Percentiles rank a stretch among this genome's conserved stretches.
Evolutionary conservation across 2,797 vertebrate genomes (phyloP).

Genomic region (Oophaga sylvatica): DNA sequence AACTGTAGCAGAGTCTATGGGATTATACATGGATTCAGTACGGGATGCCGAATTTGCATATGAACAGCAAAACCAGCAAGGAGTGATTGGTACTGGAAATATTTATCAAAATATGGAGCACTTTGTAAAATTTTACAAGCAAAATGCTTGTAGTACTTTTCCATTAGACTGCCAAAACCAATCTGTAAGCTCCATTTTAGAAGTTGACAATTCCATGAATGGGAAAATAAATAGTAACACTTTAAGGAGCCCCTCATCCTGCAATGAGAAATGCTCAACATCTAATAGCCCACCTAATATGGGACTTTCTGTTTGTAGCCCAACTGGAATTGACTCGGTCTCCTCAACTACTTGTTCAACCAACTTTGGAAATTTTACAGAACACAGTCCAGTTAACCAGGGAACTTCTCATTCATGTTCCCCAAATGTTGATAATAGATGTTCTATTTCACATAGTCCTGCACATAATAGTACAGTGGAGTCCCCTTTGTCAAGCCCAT

Average conservation of each 20-base stretch:
- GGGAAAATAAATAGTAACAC: slow-evolving; percentile 77
- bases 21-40: slow-evolving; percentile 95
- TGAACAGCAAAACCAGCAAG: slow-evolving; percentile 82
- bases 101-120: slow-evolving; percentile 85
- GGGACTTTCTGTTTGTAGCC: slow-evolving; percentile 86
- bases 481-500: slow-evolving; percentile 91
- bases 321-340: slow-evolving; percentile 88
- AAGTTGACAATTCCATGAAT: slow-evolving; percentile 77
- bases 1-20: slow-evolving; percentile 97
- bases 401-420: slow-evolving; percentile 80
- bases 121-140: slow-evolving; percentile 78
- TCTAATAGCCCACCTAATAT: slow-evolving; percentile 86
- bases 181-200: slow-evolving; percentile 74
- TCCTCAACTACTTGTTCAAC: slow-evolving; percentile 89
- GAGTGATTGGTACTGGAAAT: slow-evolving; percentile 82
- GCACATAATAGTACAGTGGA: slow-evolving; percentile 87
- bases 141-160: slow-evolving; percentile 78
- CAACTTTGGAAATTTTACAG: slow-evolving; percentile 83
- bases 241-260: slow-evolving; percentile 78
- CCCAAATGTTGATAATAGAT: slow-evolving; percentile 82
- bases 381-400: slow-evolving; percentile 86
- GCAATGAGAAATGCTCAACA: slow-evolving; percentile 82
- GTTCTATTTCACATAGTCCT: slow-evolving; percentile 90
- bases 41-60: slow-evolving; percentile 91
- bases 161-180: slow-evolving; percentile 71